Percentiles rank a stretch among this genome's conserved stretches.
Evolutionary conservation across 2,888 invertebrate species (phyloP).

Genomic region (Tenthredo scrophulariae): DNA sequence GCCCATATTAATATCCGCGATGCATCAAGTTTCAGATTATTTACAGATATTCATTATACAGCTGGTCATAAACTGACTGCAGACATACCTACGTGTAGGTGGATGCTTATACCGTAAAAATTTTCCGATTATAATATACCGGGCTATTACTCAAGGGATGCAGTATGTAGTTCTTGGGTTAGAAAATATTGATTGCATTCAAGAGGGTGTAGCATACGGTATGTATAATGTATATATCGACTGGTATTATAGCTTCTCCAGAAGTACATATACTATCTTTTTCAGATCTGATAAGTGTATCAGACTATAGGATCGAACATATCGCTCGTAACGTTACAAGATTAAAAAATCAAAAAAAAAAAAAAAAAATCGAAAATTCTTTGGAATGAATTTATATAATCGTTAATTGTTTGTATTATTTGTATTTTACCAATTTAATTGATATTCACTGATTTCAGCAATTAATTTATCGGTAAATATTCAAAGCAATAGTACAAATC

Average conservation of each 20-base stretch:
- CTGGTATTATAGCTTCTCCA: neutral
- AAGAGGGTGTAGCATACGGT: conserved; percentile 9
- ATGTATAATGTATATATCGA: neutral
- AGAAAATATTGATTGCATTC: conserved; percentile 31
- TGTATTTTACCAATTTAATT: neutral
- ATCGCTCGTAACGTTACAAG: neutral
- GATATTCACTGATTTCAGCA: neutral
- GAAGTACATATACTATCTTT: neutral
- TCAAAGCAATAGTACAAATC: neutral
- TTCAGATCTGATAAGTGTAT: neutral
- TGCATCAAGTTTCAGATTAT: neutral
- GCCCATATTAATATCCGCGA: neutral
- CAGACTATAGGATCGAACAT: neutral
- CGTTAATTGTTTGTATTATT: neutral
- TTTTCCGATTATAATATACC: conserved; percentile 1
- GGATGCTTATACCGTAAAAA: neutral
- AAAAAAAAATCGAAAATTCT: neutral
- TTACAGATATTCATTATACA: neutral
- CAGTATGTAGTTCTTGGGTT: conserved; percentile 19
- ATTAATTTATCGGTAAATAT: neutral
- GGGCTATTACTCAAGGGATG: neutral
- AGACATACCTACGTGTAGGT: neutral
- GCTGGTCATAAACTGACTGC: neutral
- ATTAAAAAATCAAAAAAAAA: neutral
- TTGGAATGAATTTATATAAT: neutral